phyloP scores from a whole-genome alignment of 2,888 invertebrate genomes.

The Notodonta ziczac region DNA sequence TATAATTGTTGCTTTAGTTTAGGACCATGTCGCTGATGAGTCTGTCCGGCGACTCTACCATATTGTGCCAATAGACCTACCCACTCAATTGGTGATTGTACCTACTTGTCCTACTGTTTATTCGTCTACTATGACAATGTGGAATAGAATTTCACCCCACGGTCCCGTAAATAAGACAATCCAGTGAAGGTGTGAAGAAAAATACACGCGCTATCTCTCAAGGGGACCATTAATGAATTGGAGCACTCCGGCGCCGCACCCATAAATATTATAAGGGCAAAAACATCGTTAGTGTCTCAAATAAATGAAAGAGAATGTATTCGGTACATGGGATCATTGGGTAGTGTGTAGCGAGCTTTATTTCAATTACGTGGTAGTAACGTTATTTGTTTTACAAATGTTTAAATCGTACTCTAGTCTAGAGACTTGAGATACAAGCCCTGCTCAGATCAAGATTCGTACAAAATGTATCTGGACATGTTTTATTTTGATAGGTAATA shows the following conservation, averaged over 20 bases:
- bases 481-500: no score
- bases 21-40: no score
- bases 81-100: no score
- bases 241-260: slow-evolving; percentile 37
- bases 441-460: no score
- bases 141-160: slow-evolving; percentile 53
- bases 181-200: slow-evolving; percentile 59
- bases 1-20: no score
- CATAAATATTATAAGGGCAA: slow-evolving; percentile 53
- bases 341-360: neutral
- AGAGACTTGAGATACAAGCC: no score
- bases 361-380: neutral
- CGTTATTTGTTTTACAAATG: neutral
- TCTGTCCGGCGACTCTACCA: no score
- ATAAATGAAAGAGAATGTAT: slow-evolving; percentile 14
- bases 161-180: slow-evolving; percentile 62
- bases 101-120: slow-evolving; percentile 12
- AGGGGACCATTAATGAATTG: slow-evolving; percentile 65
- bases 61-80: no score
- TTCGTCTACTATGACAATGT: slow-evolving; percentile 25
- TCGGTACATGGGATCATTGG: neutral
- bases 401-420: no score
- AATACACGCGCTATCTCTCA: slow-evolving; percentile 48
- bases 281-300: slow-evolving; percentile 48
- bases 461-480: no score